Evolutionary conservation across 2,797 vertebrate species (phyloP), one percentile per base, ranked within the genome.

Genomic region (Chaenodraco wilsoni): DNA sequence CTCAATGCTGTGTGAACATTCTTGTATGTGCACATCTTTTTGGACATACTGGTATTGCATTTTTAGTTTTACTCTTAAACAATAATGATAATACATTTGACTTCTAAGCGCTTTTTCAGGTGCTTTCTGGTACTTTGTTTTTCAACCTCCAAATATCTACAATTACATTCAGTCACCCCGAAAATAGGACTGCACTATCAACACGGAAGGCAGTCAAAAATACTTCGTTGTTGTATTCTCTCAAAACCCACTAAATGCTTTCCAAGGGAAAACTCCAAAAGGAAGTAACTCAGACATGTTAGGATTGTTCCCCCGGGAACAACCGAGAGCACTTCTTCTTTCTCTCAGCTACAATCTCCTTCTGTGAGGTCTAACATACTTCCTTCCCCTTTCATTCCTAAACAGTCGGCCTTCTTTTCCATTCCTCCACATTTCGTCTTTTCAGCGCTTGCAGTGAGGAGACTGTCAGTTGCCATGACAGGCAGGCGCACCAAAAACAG

Each of bases 381-480:
- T 87, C 82, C 74, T 75, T 74, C 55, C 43, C 73, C 69, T 85
- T 89, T 88, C 70, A 86, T 87, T 87, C 76, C 82, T 70, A 15
- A 85, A 82, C 81, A 87, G 49, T 74, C 72, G 43, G 78, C 45
- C 69, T 76, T 78, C 65, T 87, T 87, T 87, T 74, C 81, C 81
- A 65, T 78, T 83, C 81, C 85, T 77, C 54, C 69, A 78, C 83
- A 78, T 83, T 86, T 84, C n/a, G 41, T 84, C 78, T 85, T 68
- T 86, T 86, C 78, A 74, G 48, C 1, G 5, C 16, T 10, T 67
- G 73, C 75, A 51, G 11, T 37, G 77, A 82, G 79, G 21, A 63
- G 69, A 78, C 86, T 71, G 82, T 87, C 84, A 88, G 86, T 86
- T 81, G 70, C 84, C 78, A 79, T 88, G 90, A 91, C 84, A 87